These are phyloP conservation scores for Drosophila pachea DNA, from an alignment of 1,140 invertebrate species.

Conservation along the genomic window DNA sequence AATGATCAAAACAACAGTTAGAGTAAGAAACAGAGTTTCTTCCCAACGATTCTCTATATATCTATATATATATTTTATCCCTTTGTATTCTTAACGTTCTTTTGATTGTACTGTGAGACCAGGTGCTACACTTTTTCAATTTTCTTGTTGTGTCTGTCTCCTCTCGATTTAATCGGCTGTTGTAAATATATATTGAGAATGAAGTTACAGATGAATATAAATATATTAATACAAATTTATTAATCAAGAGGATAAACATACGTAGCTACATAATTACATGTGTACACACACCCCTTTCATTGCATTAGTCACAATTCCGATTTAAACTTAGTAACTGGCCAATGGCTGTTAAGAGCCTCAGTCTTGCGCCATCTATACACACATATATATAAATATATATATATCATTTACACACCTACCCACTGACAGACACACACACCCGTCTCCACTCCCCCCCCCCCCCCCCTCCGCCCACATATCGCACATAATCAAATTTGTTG, in stretches of 20 bases:
- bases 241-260: no score
- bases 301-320: not conserved
- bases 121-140: conserved; percentile 43
- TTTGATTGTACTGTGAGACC: conserved; percentile 57
- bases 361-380: not conserved
- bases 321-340: not conserved
- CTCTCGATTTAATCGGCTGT: conserved; percentile 8
- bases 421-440: not conserved
- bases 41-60: not conserved
- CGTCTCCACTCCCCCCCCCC: no score
- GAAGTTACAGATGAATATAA: not conserved
- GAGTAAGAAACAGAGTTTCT: conserved; percentile 15
- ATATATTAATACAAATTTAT: not conserved
- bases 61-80: conserved; percentile 2
- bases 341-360: not conserved
- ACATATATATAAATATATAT: not conserved
- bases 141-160: conserved; percentile 15
- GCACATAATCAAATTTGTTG: not conserved
- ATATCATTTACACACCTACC: not conserved
- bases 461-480: no score
- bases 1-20: conserved; percentile 12
- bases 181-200: conserved; percentile 17
- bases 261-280: no score
- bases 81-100: conserved; percentile 16
- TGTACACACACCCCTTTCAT: not conserved